Base-by-base conservation (phyloP, 2,888 invertebrate genomes). In the Ophion slaviceki region DNA sequence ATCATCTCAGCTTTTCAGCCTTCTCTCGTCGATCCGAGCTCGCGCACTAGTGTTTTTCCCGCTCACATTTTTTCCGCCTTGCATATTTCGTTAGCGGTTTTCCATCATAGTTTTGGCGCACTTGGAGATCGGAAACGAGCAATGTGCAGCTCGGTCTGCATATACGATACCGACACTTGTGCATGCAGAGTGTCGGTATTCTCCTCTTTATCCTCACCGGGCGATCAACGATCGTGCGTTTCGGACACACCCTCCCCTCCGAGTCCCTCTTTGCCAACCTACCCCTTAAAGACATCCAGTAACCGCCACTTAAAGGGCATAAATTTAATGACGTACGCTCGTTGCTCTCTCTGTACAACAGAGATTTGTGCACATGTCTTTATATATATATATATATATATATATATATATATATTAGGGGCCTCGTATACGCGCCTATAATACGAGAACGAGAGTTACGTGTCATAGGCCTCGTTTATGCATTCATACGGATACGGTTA, bases 261-360 rank as follows among this genome's bases (percentile, higher is more conserved):
- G 2, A 5, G 53, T 14, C 17, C 3, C 53, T 14, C 53, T 53
- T 53, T 14, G 4, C 17, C 53, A 2, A 53, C 72, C 77, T 66
- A 24, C n/a, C 74, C 79, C 76, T 80, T 76, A 57, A 74, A 86
- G 80, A 86, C 85, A 87, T 82, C 83, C 72, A 71, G 86, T 85
- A 87, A 87, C 87, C 86, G 79, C 87, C 86, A 87, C 87, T 87
- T 87, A 87, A 87, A 86, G 87, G 83, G 87, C 85, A 87, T 87
- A 86, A 87, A 87, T 85, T 86, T 87, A 80, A 86, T 85, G 87
- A 83, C 82, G 79, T 76, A 72, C 72, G 76, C 53, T 80, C 82
- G 76, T 82, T 80, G 82, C 24, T 81, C 81, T 81, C 70, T 79
- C 79, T 62, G 14, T 53, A 4, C 53, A 62, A 71, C 20, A 40